Evolutionary conservation across 2,113 vertebrate genomes (phyloP).

Genomic region (Microtus montanus): DNA sequence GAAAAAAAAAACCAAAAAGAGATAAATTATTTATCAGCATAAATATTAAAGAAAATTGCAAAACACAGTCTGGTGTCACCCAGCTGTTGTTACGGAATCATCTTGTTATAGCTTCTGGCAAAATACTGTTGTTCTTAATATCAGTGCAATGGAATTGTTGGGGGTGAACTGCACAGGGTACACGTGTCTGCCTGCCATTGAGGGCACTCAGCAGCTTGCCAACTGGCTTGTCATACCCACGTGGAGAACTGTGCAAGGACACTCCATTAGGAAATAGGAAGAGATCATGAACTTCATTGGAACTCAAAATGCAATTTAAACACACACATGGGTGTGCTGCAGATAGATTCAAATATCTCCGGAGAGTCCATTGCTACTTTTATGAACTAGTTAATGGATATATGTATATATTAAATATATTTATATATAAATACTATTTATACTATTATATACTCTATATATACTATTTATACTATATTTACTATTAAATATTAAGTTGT

Average conservation of each 20-base stretch:
- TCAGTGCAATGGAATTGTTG: slow-evolving; percentile 41
- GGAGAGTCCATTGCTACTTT: background rate
- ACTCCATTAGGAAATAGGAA: slow-evolving; percentile 62
- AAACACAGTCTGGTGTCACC: slow-evolving; percentile 56
- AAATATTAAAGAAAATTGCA: slow-evolving; percentile 78
- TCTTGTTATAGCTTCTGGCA: slow-evolving; percentile 75
- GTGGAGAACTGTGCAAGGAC: slow-evolving; percentile 57
- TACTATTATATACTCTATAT: background rate
- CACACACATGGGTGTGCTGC: fast-evolving
- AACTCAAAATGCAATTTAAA: background rate
- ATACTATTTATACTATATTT: background rate
- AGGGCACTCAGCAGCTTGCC: slow-evolving; percentile 64
- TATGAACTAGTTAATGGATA: background rate
- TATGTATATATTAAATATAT: too few species aligned
- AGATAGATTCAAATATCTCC: fast-evolving
- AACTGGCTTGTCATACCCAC: slow-evolving; percentile 43
- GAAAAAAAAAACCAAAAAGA: slow-evolving; percentile 2
- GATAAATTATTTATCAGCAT: slow-evolving; percentile 70
- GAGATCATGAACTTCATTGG: background rate
- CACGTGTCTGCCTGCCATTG: slow-evolving; percentile 74
- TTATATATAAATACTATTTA: too few species aligned
- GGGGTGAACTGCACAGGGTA: slow-evolving; percentile 59
- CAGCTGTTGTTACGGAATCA: slow-evolving; percentile 70
- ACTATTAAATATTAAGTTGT: background rate
- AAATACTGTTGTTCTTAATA: slow-evolving; percentile 74